Evolutionary conservation across 2,797 vertebrate species (phyloP).

Genomic region (Crocodylus rhombifer): DNA sequence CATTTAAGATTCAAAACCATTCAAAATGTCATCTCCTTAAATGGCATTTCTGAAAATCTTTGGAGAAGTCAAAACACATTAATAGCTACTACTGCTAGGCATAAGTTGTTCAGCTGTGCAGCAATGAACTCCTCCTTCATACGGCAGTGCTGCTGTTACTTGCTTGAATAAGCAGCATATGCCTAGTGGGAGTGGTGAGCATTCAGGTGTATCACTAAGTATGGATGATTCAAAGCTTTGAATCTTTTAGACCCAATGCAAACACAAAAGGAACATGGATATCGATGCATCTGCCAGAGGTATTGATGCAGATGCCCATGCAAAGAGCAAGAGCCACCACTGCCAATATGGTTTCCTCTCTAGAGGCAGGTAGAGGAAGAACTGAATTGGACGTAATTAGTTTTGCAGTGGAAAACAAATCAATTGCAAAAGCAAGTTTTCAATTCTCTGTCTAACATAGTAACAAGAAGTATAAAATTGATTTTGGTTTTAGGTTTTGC

Average conservation of each 20-base stretch:
- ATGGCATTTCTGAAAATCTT: background rate
- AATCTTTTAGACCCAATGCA: conserved; percentile 16
- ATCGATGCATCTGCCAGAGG: conserved; percentile 44
- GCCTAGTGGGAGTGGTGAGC: background rate
- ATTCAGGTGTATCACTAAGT: background rate
- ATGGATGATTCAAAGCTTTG: conserved; percentile 5
- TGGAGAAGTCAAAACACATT: background rate
- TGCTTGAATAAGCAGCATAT: fast-evolving
- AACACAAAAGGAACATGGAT: background rate
- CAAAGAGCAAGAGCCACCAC: conserved; percentile 40
- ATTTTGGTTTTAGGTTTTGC: conserved; percentile 75
- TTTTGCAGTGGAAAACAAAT: conserved; percentile 78
- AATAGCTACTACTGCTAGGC: background rate
- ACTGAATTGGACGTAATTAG: conserved; percentile 73
- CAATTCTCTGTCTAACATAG: conserved; percentile 70
- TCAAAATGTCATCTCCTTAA: background rate
- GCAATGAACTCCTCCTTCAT: background rate
- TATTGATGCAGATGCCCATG: conserved; percentile 54
- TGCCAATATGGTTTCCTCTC: conserved; percentile 68
- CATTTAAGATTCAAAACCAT: background rate
- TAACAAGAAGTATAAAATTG: conserved; percentile 74
- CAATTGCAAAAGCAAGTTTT: conserved; percentile 78
- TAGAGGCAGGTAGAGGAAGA: conserved; percentile 67
- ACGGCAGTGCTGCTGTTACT: background rate
- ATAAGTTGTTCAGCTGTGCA: background rate